Base-by-base conservation (phyloP, 2,888 invertebrate species). In the Altica lythri region DNA sequence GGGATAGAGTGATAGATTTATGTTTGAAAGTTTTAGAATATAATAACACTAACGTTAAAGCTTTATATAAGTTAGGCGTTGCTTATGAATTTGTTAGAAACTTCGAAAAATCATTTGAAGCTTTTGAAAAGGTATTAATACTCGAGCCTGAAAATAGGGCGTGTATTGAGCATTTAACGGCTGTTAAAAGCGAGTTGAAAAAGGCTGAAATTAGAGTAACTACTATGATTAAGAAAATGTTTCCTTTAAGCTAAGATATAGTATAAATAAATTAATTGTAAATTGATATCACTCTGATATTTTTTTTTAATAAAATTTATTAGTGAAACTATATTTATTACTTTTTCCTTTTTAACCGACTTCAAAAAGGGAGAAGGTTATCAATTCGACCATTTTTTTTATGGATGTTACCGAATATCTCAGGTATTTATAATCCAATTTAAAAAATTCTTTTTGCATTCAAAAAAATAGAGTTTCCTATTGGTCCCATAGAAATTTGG, bases 81-180 rank as follows among this genome's bases (percentile, higher is more conserved):
- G 80, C 81, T 5, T 77, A 73, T 78, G 76, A 78, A 17, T 80
- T 81, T 35, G 74, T 86, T 0, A 77, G 80, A 29, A 82, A 88
- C 73, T 85, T 84, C 61, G 86, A 88, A 46, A 81, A 83, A 52
- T 89, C 90, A 0, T 78, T 83, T 70, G 68, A 69, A 1, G 83
- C 82, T 65, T 80, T 86, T 18, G 81, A 82, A 40, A 78, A 75
- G 34, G 80, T 81, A 0, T 70, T 85, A 0, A 70, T 78, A 38
- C 68, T 85, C 37, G 85, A 89, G 61, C 86, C 89, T 0, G 80
- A 80, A 29, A 87, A 89, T 67, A 82, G 82, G 55, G 82, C 85
- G 2, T 83, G 83, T 0, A 77, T 78, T 48, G 78, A 83, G 25
- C 84, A 85, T 66, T 80, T 85, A 1, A 78, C 76, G 14, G 73